Evolutionary conservation across 1,140 invertebrate genomes (phyloP), one percentile per base, ranked within the genome.

Genomic region (Meloidogyne chitwoodi): DNA sequence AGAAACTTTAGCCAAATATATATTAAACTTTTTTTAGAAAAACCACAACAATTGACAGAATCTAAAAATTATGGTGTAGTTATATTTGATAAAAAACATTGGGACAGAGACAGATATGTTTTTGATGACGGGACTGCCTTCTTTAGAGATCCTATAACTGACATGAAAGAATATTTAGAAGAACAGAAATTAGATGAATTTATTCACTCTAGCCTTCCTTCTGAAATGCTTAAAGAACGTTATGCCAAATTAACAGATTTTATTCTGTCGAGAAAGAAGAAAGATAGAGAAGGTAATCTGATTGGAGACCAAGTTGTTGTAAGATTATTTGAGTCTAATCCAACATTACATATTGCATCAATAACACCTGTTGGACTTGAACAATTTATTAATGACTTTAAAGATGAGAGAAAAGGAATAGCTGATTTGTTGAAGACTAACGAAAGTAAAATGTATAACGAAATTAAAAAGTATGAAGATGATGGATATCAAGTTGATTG

Each of bases 321-420:
- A 8, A 44, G 56, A 8, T 26, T 73, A 6, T 63, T 73, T 14
- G 71, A 73, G 26, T 22, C 31, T 29, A 41, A 34, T 14, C 71
- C 71, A 56, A 73, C 71, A 26, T 34, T 73, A 10, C 56, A 73
- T 64, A 27, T 73, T 11, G 56, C 71, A 11, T 61, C 71, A 19
- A 56, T 63, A n/a, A 73, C 71, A 34, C 71, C 71, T 41, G 11
- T 11, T 5, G 71, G 56, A 38, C 24, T 63, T 11, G 71, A 16
- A 29, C 22, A 73, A 12, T 63, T 73, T 63, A 24, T 73, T 67
- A 22, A 67, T 22, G 65, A 67, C 10, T 29, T 41, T n/a, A 34
- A 73, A 61, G 27, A 38, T n/a, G 34, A 12, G 24, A 6, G 29
- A 65, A 34, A 31, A 11, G 10, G 8, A 38, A n/a, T 19, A 24